Base-by-base conservation (phyloP, 2,888 invertebrate genomes). In the Erebia palarica region DNA sequence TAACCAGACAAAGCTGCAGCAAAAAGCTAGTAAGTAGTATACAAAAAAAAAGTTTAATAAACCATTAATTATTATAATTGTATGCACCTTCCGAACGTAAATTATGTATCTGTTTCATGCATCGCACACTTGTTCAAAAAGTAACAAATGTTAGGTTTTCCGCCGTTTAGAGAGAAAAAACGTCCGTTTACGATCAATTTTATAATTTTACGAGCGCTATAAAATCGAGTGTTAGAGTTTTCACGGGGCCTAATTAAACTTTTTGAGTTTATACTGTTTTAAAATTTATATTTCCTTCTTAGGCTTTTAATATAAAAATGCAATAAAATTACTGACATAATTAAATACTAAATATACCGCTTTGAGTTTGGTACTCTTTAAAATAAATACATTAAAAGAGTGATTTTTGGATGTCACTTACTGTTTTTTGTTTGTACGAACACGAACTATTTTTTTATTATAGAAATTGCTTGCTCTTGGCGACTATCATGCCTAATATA, bases 191-290 rank as follows among this genome's bases (percentile, higher is more conserved):
- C 71, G 76, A 73, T 73, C 70, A 74, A 77, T 76, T 76, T n/a
- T 61, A 67, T 70, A 73, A 70, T 65, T 74, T 74, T 70, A 74
- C 68, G 69, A 61, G 53, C 74, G 84, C 84, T 74, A 76, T 80
- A 77, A 82, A 89, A 88, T 86, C 80, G 85, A 86, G 82, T 81
- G 74, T 61, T 78, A 81, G 81, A 82, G 76, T 78, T 83, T 68
- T 66, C 51, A 61, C 58, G 47, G 36, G 18, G 36, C 5, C 65
- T 73, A 69, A 73, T 75, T 69, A 69, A 64, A 65, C 36, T 60
- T 70, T 21, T 70, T 21, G 57, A 58, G 14, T 57, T 64, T 47
- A 61, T 70, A 51, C 53, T 76, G 59, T 69, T 71, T 66, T 68
- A 8, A 44, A 71, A 65, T 60, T 36, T 65, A 42, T 57, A 51